Evolutionary conservation across 2,113 vertebrate genomes (phyloP).

Genomic region (Plestiodon gilberti): DNA sequence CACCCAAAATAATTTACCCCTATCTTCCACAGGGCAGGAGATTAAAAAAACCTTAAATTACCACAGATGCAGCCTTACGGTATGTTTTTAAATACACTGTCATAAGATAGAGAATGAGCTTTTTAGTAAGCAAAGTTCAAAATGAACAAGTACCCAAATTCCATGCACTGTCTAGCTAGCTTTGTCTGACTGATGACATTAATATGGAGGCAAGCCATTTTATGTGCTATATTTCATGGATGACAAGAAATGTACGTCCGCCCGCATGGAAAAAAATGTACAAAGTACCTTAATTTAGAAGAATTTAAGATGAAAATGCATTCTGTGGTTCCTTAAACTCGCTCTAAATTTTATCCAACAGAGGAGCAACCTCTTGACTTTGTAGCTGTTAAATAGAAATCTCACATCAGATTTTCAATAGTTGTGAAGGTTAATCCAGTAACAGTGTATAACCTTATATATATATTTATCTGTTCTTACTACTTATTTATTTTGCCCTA

Average conservation of each 20-base stretch:
- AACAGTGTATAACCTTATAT: neutral
- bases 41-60: too few species aligned
- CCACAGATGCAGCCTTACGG: too few species aligned
- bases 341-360: neutral
- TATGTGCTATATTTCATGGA: neutral
- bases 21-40: too few species aligned
- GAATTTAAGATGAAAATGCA: neutral
- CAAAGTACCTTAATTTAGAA: neutral
- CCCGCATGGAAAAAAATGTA: too few species aligned
- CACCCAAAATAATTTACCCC: too few species aligned
- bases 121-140: neutral
- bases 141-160: neutral
- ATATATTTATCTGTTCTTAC: neutral
- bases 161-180: neutral
- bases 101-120: too few species aligned
- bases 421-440: neutral
- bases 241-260: neutral
- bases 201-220: neutral
- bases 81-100: too few species aligned
- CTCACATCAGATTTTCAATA: neutral
- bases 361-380: neutral
- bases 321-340: neutral
- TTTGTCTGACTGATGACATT: neutral
- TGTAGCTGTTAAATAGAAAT: neutral
- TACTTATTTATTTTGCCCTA: neutral